Percentiles rank a stretch among this genome's conserved stretches.
These are phyloP conservation scores for Hippoglossus stenolepis DNA, from an alignment of 2,113 vertebrate species.

Conservation along the genomic window DNA sequence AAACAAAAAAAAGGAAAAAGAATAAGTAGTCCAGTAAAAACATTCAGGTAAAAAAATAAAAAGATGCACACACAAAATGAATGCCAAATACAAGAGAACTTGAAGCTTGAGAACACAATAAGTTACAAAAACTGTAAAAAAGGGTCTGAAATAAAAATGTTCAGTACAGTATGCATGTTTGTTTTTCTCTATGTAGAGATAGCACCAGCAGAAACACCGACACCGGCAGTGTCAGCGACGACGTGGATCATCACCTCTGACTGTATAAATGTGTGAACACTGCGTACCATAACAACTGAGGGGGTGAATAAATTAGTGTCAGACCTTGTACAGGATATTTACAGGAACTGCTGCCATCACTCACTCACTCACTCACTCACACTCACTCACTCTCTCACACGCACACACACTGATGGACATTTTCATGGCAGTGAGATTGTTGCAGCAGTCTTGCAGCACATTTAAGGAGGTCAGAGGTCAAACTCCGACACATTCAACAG, in stretches of 20 bases:
- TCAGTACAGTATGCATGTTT: constrained; percentile 77
- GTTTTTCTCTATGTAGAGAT: constrained; percentile 63
- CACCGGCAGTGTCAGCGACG: constrained; percentile 11
- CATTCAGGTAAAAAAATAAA: constrained; percentile 71
- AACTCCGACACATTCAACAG: constrained; percentile 87
- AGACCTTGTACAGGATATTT: constrained; percentile 77
- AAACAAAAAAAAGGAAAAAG: constrained; percentile 60
- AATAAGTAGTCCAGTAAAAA: constrained; percentile 79
- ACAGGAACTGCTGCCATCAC: constrained; percentile 72
- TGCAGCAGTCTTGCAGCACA: constrained; percentile 82
- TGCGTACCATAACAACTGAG: constrained; percentile 63
- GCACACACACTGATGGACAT: constrained; percentile 36
- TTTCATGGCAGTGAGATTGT: constrained; percentile 78
- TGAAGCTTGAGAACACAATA: constrained; percentile 80
- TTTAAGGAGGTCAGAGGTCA: constrained; percentile 77
- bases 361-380: not conserved
- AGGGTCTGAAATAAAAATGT: constrained; percentile 47
- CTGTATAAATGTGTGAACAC: constrained; percentile 68
- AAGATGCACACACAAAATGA: constrained; percentile 43
- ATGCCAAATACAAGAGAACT: constrained; percentile 74
- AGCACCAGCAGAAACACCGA: constrained; percentile 81
- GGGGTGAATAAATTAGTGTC: constrained; percentile 85
- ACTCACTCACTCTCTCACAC: not conserved
- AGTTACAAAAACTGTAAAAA: constrained; percentile 80
- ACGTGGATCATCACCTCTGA: constrained; percentile 56